Evolutionary conservation across 30 jellyfish, hydroid and myxozoan genomes (phyloP), one percentile per base, ranked within the genome.

Genomic region (Aurelia sp.): DNA sequence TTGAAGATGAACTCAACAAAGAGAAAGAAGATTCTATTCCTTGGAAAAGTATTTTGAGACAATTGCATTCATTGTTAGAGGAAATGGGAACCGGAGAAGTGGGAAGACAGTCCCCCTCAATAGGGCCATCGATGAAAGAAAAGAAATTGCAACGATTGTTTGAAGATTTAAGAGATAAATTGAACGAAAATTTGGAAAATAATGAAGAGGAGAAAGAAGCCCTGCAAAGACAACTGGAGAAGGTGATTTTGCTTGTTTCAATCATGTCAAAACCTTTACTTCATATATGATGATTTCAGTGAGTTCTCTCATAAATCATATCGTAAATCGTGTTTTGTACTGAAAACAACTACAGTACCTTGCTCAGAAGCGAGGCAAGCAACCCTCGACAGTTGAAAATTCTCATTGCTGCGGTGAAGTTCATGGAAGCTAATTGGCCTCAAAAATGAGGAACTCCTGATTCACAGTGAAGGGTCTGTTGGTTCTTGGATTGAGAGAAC

Each of bases 11-110:
- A 30, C 58, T 81, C 57, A 51, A 53, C 21, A 66, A 38, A 67
- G 91, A 81, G 40, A 81, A 55, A 41, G 73, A 53, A 18, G 91
- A 81, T 16, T 81, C 91, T 7, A 33, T 81, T 48, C 91, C 91
- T 31, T 81, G 91, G 91, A 66, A 70, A 55, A 65, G 72, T 53
- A 52, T 81, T 61, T 9, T 60, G 69, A 27, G 19, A 47, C 50
- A 81, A 7, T 35, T 67, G 3, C 72, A 81, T n/a, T 31, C 76
- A 30, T 17, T 81, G 60, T 48, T 55, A 21, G 44, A 66, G 53
- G 91, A 81, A n/a, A 2, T 81, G 60, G 77, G 70, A 19, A 16
- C 61, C 13, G 91, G 91, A 50, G 72, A 63, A 5, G 35, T 81
- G 18, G 84, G 67, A 21, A 24, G 84, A 16, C 60, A 21, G 44